Base-by-base conservation (phyloP, 2,113 vertebrate genomes). In the Hymenochirus boettgeri region DNA sequence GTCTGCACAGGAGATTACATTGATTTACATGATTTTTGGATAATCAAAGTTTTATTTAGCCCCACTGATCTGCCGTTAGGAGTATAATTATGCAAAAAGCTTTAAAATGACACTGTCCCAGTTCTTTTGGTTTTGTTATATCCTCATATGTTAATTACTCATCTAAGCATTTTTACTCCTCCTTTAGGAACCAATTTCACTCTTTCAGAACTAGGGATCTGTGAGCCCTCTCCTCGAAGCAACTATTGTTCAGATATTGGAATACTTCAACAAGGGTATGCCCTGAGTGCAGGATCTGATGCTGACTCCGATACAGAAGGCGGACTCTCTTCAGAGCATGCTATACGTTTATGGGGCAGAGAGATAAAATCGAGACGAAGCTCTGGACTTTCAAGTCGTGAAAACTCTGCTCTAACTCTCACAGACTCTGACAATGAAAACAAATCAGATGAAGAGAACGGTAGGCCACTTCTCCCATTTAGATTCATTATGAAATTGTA, bases 341-440 rank as follows among this genome's bases (percentile, higher is more conserved):
- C 95, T 82, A 95, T 96, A 84, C 76, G 93, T 51, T 83, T 97
- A 54, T 97, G 95, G 95, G 89, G 91, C 1, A 79, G 93, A 65
- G 89, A 91, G 19, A 84, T 91, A 46, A 97, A 95, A 70, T 96
- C 93, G 76, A 85, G 91, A 37, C 83, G 92, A 52, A 95, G 93
- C 63, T 96, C 92, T 0, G 93, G 93, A 15, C 88, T 96, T 39
- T 95, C 95, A 57, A 97, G 93, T 71, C 90, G 88, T 0, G 93
- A 94, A 70, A 97, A 93, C 81, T 96, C 93, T 0, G 92, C 92
- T 0, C 92, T 97, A 53, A 95, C 93, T 0, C 86, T 96, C 65
- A 98, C 93, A 1, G 95, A 95, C 78, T 97, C 94, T 1, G 93
- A 96, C 72, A 95, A 97, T 39, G 93, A 94, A 23, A 93, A 92